Base-by-base conservation (phyloP, 92 coral and sea anemone genomes). In the Chrysogorgia sp. region DNA sequence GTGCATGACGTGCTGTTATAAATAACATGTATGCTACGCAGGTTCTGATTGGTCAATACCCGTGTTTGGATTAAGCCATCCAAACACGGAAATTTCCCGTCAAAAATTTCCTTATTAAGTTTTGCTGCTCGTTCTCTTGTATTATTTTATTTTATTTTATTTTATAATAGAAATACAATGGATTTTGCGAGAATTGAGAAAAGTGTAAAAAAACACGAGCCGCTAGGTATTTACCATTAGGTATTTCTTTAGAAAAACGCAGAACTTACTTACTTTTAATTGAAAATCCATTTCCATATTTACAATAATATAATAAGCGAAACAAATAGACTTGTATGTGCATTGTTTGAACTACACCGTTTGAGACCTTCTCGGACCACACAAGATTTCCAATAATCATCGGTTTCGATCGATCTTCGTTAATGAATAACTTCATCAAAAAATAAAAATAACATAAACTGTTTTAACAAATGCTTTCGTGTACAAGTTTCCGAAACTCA, bases 201-300 rank as follows among this genome's bases (percentile, higher is more conserved):
- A n/a, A n/a, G n/a, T n/a, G n/a, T n/a, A n/a, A n/a, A n/a, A n/a
- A n/a, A n/a, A n/a, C n/a, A n/a, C n/a, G n/a, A n/a, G n/a, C n/a
- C n/a, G 9, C 50, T n/a, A n/a, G 59, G 7, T 6, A 17, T 52
- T 52, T 7, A 17, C 17, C 5, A 52, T 23, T 8, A 17, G 59
- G 7, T 6, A 17, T 52, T 52, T 7, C 3, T 52, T 6, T 5
- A 3, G 26, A 5, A 23, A 17, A 5, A 23, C 17, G 20, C 7
- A 17, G 5, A 5, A 28, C 9, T 40, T 7, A 83, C 96, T 80
- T 72, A 87, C 96, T 88, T 63, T 71, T 67, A 47, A 50, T 70
- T 22, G 86, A 34, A 66, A 89, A 93, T 74, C 84, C 90, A 68
- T 84, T 81, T 13, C 98, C 98, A 76, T 91, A 93, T 88, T 82